Evolutionary conservation across 2,113 vertebrate genomes (phyloP).

Genomic region (Mirza zaza): DNA sequence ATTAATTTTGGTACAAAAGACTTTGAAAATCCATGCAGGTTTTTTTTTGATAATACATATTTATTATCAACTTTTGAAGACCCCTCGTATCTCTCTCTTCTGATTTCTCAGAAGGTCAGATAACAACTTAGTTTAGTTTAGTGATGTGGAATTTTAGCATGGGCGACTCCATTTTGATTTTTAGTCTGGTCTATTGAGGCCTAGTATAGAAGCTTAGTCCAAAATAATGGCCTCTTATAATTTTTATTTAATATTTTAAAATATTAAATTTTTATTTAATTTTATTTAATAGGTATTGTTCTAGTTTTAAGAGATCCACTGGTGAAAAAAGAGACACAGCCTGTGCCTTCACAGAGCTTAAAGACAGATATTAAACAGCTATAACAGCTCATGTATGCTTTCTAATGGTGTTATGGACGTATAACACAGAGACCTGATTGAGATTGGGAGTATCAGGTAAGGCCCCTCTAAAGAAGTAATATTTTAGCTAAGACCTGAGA

Average conservation of each 20-base stretch:
- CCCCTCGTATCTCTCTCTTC: not conserved
- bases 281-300: not conserved
- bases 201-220: not conserved
- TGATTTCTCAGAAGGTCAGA: not conserved
- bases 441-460: not conserved
- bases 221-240: not conserved
- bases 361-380: not conserved
- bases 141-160: not conserved
- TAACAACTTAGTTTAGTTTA: not conserved
- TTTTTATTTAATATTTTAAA: not conserved
- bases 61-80: not conserved
- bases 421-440: not conserved
- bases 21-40: not conserved
- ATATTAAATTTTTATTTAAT: not conserved
- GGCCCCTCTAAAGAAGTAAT: not conserved
- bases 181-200: not conserved
- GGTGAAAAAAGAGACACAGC: not conserved
- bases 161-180: not conserved
- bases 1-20: not conserved
- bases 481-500: not conserved
- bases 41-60: not conserved
- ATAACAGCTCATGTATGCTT: not conserved
- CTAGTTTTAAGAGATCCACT: not conserved
- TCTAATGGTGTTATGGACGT: not conserved
- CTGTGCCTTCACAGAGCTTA: not conserved